Percentiles rank a stretch among this genome's conserved stretches.
These are phyloP conservation scores for Rhinolophus ferrumequinum DNA, from an alignment of 2,113 vertebrate species.

Conservation along the genomic window DNA sequence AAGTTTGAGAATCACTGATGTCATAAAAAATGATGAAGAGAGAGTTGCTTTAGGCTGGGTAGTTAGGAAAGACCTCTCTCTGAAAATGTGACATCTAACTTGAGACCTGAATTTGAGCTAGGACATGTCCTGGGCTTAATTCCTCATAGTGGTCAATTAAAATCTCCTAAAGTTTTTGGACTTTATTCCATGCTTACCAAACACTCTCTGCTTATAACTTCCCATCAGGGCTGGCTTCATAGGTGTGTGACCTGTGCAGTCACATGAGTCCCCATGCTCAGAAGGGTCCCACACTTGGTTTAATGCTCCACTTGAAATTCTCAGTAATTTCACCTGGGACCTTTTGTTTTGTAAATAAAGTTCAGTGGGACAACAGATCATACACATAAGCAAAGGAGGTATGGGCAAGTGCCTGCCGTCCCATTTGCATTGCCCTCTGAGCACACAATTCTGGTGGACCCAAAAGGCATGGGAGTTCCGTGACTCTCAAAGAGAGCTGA, in stretches of 20 bases:
- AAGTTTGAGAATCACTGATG: neutral
- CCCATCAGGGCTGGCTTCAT: neutral
- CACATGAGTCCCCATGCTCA: neutral
- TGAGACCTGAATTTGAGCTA: neutral
- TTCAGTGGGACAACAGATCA: neutral
- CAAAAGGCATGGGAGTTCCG: neutral
- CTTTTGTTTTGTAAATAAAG: neutral
- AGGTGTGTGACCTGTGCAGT: neutral
- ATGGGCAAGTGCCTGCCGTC: rapidly evolving
- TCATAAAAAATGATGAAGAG: neutral
- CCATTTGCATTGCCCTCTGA: neutral
- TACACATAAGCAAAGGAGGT: neutral
- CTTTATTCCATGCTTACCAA: neutral
- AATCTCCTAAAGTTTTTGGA: neutral
- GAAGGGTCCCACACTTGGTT: neutral
- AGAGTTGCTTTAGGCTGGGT: neutral
- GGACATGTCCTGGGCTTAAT: neutral
- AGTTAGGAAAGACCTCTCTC: neutral
- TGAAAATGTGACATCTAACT: neutral
- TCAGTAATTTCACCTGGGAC: neutral
- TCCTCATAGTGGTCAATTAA: neutral
- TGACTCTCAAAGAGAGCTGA: neutral
- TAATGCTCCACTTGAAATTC: neutral
- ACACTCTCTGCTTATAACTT: neutral
- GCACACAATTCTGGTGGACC: neutral